Evolutionary conservation across 2,113 vertebrate species (phyloP).

Genomic region (Chamaea fasciata): DNA sequence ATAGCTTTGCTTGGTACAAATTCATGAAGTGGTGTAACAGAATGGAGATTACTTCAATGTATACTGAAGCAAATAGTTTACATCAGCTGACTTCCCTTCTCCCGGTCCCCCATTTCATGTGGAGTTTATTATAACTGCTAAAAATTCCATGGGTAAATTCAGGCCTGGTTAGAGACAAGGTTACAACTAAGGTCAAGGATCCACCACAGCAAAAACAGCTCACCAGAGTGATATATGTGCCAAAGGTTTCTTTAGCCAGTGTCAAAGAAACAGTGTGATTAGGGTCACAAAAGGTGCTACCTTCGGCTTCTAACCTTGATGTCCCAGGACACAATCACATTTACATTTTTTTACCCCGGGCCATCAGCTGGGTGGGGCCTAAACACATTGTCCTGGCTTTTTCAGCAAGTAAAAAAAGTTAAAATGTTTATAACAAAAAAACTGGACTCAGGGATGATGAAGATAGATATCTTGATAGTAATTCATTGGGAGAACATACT

Average conservation of each 20-base stretch:
- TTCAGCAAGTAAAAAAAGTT: background rate
- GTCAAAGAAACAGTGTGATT: background rate
- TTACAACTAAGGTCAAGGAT: background rate
- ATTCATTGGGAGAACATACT: background rate
- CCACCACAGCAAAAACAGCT: background rate
- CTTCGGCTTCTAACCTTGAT: background rate
- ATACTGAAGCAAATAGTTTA: background rate
- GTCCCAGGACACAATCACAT: background rate
- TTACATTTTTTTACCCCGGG: background rate
- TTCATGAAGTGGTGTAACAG: background rate
- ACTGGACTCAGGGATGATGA: background rate
- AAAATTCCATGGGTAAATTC: background rate
- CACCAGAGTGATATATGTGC: background rate
- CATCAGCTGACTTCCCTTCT: background rate
- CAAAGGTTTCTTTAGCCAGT: background rate
- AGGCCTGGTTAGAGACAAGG: background rate
- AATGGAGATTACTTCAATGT: background rate
- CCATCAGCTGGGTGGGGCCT: background rate
- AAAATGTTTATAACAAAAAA: background rate
- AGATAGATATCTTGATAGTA: background rate
- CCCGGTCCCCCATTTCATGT: background rate
- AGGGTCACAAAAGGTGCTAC: background rate
- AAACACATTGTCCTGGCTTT: background rate
- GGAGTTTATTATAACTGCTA: background rate
- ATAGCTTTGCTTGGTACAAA: background rate